Evolutionary conservation across 2,797 vertebrate species (phyloP).

Genomic region (Crypturellus tataupa): DNA sequence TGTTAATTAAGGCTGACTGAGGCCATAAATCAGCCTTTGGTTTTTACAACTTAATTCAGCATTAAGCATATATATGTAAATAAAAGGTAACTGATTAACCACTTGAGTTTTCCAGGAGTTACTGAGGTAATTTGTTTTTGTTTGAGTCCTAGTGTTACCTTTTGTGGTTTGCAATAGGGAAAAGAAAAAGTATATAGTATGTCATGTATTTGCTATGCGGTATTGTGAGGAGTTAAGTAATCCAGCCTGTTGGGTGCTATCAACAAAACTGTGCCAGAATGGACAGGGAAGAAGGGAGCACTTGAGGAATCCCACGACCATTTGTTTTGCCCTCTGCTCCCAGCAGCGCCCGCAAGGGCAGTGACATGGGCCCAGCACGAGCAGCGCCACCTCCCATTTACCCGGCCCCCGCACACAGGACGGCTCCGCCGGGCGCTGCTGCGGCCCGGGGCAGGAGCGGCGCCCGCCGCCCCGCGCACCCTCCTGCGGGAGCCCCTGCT

Average conservation of each 20-base stretch:
- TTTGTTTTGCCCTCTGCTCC: conserved; percentile 9
- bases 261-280: conserved; percentile 44
- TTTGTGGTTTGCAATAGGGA: conserved; percentile 58
- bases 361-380: not conserved
- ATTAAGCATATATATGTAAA: conserved; percentile 84
- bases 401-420: not conserved
- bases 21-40: conserved; percentile 93
- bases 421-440: not conserved
- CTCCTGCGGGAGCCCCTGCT: too few species aligned
- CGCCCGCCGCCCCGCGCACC: too few species aligned
- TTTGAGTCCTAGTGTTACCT: conserved; percentile 71
- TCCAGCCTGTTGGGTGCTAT: conserved; percentile 9
- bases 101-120: conserved; percentile 78
- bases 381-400: not conserved
- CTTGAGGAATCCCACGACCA: not conserved
- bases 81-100: conserved; percentile 87
- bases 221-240: conserved; percentile 40
- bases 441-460: too few species aligned
- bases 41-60: conserved; percentile 91
- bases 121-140: conserved; percentile 79
- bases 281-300: conserved; percentile 15
- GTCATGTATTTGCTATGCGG: conserved; percentile 42
- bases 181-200: conserved; percentile 33
- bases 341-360: not conserved
- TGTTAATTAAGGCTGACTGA: conserved; percentile 93